Evolutionary conservation across 2,888 invertebrate species (phyloP).

Genomic region (Netelia inedita): DNA sequence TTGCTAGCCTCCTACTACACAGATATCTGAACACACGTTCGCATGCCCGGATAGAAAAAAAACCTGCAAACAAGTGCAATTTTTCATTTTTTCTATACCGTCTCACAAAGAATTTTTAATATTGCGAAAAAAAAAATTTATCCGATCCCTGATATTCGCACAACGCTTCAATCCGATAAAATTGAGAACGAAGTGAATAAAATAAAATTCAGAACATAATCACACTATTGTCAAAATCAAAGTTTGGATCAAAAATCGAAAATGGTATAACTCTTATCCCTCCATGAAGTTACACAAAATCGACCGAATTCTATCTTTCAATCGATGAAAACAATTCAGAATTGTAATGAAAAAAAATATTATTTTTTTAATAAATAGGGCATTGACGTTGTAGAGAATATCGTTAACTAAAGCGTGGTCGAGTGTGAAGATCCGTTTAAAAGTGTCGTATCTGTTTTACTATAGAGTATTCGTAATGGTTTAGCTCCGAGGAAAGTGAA

Average conservation of each 20-base stretch:
- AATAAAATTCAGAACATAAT: too few species aligned
- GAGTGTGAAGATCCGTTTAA: background rate
- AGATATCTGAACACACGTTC: constrained; percentile 38
- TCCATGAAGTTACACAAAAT: constrained; percentile 27
- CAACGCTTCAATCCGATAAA: too few species aligned
- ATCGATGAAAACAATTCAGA: background rate
- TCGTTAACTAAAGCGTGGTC: background rate
- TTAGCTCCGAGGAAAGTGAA: constrained; percentile 65
- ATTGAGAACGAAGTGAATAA: too few species aligned
- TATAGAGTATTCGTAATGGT: background rate
- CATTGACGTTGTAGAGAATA: background rate
- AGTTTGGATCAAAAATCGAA: too few species aligned
- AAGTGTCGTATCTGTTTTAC: background rate
- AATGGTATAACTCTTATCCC: background rate
- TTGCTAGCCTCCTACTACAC: constrained; percentile 16
- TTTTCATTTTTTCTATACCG: too few species aligned
- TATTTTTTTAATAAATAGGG: background rate
- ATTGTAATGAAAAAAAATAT: background rate
- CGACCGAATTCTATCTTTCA: background rate
- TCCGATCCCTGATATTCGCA: too few species aligned
- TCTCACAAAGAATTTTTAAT: too few species aligned
- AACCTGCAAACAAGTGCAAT: too few species aligned
- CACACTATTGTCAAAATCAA: too few species aligned
- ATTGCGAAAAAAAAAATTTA: too few species aligned
- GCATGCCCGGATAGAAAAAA: background rate